A percentile compares a stretch with the other conserved stretches of the same genome.
Conservation (phyloP, 2,113 vertebrate genomes). For the Brienomyrus longianalis region DNA sequence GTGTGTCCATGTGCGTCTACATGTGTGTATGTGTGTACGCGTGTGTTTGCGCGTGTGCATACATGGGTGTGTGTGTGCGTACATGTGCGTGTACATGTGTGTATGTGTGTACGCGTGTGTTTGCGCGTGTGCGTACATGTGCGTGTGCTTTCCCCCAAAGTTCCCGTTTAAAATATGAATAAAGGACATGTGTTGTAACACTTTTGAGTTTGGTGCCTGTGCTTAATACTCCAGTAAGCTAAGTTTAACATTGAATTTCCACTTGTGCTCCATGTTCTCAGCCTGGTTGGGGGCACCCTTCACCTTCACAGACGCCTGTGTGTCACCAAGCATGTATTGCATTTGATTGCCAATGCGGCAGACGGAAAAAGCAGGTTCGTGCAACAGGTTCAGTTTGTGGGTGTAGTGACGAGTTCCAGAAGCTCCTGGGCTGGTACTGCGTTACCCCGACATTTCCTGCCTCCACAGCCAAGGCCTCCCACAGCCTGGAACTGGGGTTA, state of each 20-base stretch:
- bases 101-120: too few species aligned
- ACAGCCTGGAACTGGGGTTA: conserved; percentile 31
- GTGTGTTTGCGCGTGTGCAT: too few species aligned
- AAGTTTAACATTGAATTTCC: conserved; percentile 39
- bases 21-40: too few species aligned
- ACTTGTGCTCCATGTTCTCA: conserved; percentile 25
- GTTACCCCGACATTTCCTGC: conserved; percentile 52
- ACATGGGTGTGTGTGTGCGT: too few species aligned
- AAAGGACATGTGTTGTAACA: neutral
- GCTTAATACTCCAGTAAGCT: conserved; percentile 29
- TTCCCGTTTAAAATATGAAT: neutral
- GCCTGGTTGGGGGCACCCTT: conserved; percentile 27
- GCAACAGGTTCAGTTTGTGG: conserved; percentile 51
- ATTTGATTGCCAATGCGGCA: conserved; percentile 53
- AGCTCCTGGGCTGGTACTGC: conserved; percentile 43
- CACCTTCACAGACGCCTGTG: conserved; percentile 21
- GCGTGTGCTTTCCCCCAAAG: neutral
- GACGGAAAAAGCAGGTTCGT: conserved; percentile 53
- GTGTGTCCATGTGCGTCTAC: too few species aligned
- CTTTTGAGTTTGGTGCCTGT: conserved; percentile 27
- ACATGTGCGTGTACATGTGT: neutral
- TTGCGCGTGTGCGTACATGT: too few species aligned
- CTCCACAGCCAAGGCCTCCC: conserved; percentile 31
- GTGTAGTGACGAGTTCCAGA: conserved; percentile 62
- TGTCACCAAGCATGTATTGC: conserved; percentile 52